These are phyloP conservation scores for Caenorhabditis imperialis DNA, from an alignment of 2,888 invertebrate genomes.

Conservation along the genomic window DNA sequence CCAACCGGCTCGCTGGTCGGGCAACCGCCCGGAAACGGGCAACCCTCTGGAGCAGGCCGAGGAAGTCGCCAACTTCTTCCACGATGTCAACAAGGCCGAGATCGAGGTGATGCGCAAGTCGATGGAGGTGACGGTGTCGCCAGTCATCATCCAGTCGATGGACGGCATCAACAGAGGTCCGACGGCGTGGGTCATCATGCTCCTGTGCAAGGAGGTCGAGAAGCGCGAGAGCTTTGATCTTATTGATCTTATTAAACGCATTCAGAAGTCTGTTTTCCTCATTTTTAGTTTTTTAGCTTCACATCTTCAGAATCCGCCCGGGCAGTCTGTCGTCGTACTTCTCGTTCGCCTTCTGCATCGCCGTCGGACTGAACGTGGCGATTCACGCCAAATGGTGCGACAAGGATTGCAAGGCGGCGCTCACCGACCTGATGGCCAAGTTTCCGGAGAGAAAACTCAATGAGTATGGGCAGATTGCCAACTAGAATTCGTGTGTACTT, in stretches of 20 bases:
- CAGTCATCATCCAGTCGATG: conserved; percentile 53
- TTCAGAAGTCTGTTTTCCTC: conserved; percentile 25
- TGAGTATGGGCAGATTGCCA: too few species aligned
- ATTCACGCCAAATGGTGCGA: conserved; percentile 34
- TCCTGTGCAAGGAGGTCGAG: conserved; percentile 55
- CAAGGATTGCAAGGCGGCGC: conserved; percentile 12
- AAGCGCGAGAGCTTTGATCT: conserved; percentile 58
- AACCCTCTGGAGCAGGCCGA: conserved; percentile 15
- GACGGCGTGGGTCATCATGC: conserved; percentile 45
- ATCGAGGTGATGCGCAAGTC: conserved; percentile 30
- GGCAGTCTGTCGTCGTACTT: conserved; percentile 20
- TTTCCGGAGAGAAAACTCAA: conserved; percentile 20
- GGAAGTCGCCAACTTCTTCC: conserved; percentile 21
- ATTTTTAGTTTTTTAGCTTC: background rate
- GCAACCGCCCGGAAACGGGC: conserved; percentile 15
- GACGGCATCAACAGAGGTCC: conserved; percentile 43
- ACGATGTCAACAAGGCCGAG: conserved; percentile 16
- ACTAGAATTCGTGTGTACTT: too few species aligned
- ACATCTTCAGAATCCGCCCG: conserved; percentile 1
- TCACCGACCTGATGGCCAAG: conserved; percentile 15
- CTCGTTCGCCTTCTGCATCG: conserved; percentile 27
- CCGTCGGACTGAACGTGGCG: conserved; percentile 23
- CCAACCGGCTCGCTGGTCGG: conserved; percentile 30
- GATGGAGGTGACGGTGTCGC: conserved; percentile 47
- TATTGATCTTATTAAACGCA: conserved; percentile 35